These are phyloP conservation scores for Bettongia penicillata DNA, from an alignment of 2,113 vertebrate species.

Conservation along the genomic window DNA sequence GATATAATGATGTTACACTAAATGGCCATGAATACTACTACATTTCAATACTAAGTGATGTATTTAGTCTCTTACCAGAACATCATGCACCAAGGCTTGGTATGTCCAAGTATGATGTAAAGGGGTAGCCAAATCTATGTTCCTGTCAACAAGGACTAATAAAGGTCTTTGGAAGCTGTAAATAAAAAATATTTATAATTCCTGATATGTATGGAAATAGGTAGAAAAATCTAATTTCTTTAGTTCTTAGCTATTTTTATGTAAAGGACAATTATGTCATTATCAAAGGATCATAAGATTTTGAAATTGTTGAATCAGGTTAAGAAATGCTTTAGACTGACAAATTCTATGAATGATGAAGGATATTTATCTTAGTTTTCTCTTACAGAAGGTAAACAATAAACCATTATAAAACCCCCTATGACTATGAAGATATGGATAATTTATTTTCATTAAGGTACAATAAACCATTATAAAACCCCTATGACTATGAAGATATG, in stretches of 20 bases:
- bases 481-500: neutral
- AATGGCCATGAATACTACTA: constrained; percentile 40
- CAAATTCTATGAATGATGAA: neutral
- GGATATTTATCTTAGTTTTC: neutral
- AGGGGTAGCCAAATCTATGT: constrained; percentile 98
- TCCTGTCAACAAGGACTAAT: constrained; percentile 96
- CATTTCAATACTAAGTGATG: constrained; percentile 68
- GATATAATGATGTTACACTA: constrained; percentile 8
- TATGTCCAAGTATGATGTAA: constrained; percentile 99
- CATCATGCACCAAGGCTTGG: constrained; percentile 98
- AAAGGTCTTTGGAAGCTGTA: constrained; percentile 97
- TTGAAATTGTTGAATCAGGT: neutral
- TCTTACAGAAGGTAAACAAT: neutral
- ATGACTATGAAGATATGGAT: neutral
- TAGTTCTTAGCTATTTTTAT: constrained; percentile 27
- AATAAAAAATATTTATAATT: constrained; percentile 66
- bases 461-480: neutral
- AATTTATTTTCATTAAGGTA: neutral
- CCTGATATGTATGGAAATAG: constrained; percentile 48
- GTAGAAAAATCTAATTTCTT: constrained; percentile 53
- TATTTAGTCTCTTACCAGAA: constrained; percentile 91
- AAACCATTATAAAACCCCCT: neutral
- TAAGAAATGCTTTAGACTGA: constrained; percentile 16
- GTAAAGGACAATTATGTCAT: constrained; percentile 37
- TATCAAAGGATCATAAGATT: neutral